phyloP scores from a whole-genome alignment of 2,113 vertebrate species.

The Scolopax mira region DNA sequence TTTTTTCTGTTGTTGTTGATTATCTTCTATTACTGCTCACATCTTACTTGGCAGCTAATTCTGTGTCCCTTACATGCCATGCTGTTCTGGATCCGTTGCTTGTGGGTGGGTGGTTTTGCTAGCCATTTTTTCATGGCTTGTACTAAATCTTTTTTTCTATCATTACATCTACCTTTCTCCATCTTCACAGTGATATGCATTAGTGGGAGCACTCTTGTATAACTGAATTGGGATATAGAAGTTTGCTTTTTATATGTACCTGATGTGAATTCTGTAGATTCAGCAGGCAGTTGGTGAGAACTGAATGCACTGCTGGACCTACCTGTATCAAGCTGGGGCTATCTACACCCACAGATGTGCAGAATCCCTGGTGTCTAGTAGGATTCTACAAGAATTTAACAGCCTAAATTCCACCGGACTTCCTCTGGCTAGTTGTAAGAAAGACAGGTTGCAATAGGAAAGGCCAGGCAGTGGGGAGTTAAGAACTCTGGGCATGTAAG shows the following conservation, averaged over 20 bases:
- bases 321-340: not conserved
- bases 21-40: not conserved
- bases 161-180: not conserved
- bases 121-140: not conserved
- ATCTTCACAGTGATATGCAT: not conserved
- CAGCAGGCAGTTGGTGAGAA: not conserved
- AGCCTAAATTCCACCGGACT: not conserved
- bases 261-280: not conserved
- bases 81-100: not conserved
- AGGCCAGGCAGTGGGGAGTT: not conserved
- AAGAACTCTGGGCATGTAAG: not conserved
- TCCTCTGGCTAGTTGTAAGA: not conserved
- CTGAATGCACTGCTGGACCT: not conserved
- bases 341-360: not conserved
- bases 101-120: not conserved
- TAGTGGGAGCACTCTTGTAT: not conserved
- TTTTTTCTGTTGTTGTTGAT: not conserved
- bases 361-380: not conserved
- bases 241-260: not conserved
- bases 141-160: not conserved
- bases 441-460: not conserved
- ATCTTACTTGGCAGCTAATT: constrained; percentile 20
- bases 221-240: not conserved
- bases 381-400: not conserved
- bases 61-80: not conserved